Conservation (phyloP, 2,113 vertebrate species). For the Desmodus rotundus region DNA sequence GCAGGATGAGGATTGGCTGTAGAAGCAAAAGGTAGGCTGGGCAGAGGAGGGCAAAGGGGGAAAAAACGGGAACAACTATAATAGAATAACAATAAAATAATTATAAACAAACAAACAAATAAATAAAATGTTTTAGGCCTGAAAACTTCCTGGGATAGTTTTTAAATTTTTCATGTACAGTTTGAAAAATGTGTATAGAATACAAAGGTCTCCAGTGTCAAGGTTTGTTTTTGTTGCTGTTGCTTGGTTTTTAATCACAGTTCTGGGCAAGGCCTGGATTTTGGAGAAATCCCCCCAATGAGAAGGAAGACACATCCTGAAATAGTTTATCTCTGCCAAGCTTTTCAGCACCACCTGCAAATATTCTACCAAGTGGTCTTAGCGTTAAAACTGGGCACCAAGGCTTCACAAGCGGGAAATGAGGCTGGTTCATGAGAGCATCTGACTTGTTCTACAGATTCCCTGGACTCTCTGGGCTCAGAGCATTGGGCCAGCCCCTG, state of each 20-base stretch:
- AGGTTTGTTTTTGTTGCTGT: not conserved
- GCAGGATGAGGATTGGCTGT: too few relatives aligned
- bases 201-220: not conserved
- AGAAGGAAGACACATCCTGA: not conserved
- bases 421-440: not conserved
- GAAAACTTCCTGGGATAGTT: not conserved
- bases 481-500: not conserved
- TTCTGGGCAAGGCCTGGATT: not conserved
- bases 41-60: too few relatives aligned
- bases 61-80: too few relatives aligned
- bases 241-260: not conserved
- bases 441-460: not conserved
- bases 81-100: too few relatives aligned
- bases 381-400: not conserved
- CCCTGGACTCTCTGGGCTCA: not conserved
- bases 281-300: not conserved
- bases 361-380: not conserved
- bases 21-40: too few relatives aligned
- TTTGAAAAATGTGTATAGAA: constrained; percentile 7
- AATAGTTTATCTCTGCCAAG: not conserved
- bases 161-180: not conserved
- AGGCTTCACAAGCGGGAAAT: not conserved
- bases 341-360: not conserved
- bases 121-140: not conserved
- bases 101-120: not conserved